Evolutionary conservation across 1,140 invertebrate species (phyloP).

Genomic region (Agrilus planipennis): DNA sequence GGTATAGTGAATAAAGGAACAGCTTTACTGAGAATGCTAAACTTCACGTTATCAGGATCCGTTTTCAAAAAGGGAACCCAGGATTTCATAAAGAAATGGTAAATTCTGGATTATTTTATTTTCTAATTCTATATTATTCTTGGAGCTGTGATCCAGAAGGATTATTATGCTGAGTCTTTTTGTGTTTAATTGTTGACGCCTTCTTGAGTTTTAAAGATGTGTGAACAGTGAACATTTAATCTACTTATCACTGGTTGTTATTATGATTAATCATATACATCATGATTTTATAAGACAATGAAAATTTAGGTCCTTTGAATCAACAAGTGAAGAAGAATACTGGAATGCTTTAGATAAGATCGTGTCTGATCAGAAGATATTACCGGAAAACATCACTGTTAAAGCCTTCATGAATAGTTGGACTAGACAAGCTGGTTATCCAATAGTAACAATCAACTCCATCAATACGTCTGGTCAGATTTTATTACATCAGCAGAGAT

Average conservation of each 20-base stretch:
- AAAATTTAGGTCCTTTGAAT: conserved; percentile 23
- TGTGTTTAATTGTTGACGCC: too few species aligned
- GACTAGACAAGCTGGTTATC: conserved; percentile 52
- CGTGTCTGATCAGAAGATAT: conserved; percentile 16
- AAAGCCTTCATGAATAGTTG: conserved; percentile 46
- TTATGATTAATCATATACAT: too few species aligned
- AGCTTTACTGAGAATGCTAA: conserved; percentile 49
- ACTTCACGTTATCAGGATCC: conserved; percentile 43
- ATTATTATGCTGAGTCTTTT: too few species aligned
- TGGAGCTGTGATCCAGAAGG: too few species aligned
- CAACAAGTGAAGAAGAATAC: conserved; percentile 20
- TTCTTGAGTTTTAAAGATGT: too few species aligned
- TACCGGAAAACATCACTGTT: conserved; percentile 27
- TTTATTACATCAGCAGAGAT: conserved; percentile 37
- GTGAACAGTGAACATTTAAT: too few species aligned
- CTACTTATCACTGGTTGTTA: too few species aligned
- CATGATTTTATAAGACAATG: too few species aligned
- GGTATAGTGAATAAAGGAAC: conserved; percentile 23
- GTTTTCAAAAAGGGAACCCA: conserved; percentile 43
- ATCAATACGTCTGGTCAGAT: conserved; percentile 37
- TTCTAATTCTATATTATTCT: too few species aligned
- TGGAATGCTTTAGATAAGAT: conserved; percentile 19
- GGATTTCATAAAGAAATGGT: conserved; percentile 38
- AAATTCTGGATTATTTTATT: too few species aligned
- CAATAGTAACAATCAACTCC: conserved; percentile 45